These are phyloP conservation scores for Tadarida brasiliensis DNA, from an alignment of 2,797 vertebrate genomes.

Conservation along the genomic window DNA sequence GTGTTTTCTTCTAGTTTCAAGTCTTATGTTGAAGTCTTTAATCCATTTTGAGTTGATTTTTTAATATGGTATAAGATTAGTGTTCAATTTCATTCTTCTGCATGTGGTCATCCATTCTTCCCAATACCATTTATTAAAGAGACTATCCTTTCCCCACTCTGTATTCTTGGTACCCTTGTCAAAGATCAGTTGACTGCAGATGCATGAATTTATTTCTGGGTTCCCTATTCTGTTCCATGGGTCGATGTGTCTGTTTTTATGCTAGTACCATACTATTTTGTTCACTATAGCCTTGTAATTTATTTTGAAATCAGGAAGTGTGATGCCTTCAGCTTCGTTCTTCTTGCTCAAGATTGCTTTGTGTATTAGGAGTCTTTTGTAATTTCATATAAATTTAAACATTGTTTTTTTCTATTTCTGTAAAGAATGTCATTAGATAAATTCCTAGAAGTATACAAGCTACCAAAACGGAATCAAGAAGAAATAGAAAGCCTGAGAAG, in stretches of 20 bases:
- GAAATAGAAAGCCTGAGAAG: not conserved
- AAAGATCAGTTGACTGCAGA: not conserved
- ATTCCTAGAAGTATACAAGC: not conserved
- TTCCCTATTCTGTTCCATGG: not conserved
- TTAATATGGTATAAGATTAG: not conserved
- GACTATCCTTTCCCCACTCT: not conserved
- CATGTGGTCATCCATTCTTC: not conserved
- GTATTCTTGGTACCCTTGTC: not conserved
- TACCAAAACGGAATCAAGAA: not conserved
- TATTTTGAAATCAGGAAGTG: not conserved
- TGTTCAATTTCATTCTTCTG: not conserved
- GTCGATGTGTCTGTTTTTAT: not conserved
- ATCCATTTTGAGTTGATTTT: not conserved
- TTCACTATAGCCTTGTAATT: not conserved
- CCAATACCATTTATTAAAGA: not conserved
- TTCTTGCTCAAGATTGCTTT: not conserved
- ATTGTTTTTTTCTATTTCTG: not conserved
- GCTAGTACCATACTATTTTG: not conserved
- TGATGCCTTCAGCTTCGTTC: not conserved
- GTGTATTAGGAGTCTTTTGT: not conserved
- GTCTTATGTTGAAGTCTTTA: not conserved
- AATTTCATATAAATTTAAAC: not conserved
- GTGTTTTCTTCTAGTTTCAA: not conserved
- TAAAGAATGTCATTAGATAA: not conserved
- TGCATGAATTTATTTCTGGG: not conserved